Conservation (phyloP, 2,888 invertebrate species). For the Drosophila flavopinicola region DNA sequence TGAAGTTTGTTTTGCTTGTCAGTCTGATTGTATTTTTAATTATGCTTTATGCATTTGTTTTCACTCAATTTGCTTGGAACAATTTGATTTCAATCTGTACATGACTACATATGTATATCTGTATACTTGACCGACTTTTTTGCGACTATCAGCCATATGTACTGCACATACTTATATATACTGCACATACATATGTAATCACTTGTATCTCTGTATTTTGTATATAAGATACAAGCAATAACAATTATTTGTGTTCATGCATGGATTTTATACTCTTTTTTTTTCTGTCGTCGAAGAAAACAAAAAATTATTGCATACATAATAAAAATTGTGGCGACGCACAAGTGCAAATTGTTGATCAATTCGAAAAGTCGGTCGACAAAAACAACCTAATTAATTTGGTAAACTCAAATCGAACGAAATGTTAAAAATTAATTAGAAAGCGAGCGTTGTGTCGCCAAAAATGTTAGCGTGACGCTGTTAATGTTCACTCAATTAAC, state of each 20-base stretch:
- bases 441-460: neutral
- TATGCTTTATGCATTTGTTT: constrained; percentile 64
- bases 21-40: constrained; percentile 53
- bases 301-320: constrained; percentile 5
- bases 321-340: too few species aligned
- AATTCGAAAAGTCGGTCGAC: constrained; percentile 3
- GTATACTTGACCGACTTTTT: constrained; percentile 73
- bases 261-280: constrained; percentile 22
- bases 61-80: constrained; percentile 64
- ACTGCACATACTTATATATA: constrained; percentile 8
- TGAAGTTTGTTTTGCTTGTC: constrained; percentile 45
- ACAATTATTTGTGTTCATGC: constrained; percentile 32
- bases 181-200: constrained; percentile 8
- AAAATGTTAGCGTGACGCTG: neutral
- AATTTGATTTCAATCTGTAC: constrained; percentile 60
- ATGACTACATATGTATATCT: constrained; percentile 19
- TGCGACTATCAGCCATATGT: constrained; percentile 24
- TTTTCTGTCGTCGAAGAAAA: neutral
- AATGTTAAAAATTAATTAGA: constrained; percentile 5
- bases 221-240: constrained; percentile 22
- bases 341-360: neutral
- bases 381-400: constrained; percentile 12
- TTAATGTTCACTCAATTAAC: neutral
- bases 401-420: neutral
- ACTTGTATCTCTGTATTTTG: constrained; percentile 15